phyloP scores from a whole-genome alignment of 37 sponge, comb jelly and placozoan species.

The Ephydatia muelleri region DNA sequence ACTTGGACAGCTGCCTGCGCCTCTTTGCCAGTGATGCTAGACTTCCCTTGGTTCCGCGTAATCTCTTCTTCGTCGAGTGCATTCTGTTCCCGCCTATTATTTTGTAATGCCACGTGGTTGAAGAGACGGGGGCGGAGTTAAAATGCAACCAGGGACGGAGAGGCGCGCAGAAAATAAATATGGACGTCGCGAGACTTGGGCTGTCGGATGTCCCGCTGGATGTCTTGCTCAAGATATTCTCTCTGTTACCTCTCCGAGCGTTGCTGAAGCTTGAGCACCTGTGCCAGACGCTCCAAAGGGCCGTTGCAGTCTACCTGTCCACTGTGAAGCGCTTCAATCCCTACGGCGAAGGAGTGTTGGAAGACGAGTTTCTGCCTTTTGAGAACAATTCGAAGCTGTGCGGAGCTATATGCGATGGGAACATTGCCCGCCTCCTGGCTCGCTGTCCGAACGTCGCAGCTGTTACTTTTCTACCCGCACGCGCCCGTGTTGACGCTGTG shows the following conservation, averaged over 20 bases:
- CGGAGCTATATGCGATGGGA: neutral
- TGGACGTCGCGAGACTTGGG: neutral
- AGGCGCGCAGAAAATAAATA: neutral
- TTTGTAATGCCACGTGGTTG: neutral
- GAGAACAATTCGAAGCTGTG: neutral
- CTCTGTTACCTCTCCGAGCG: conserved; percentile 8
- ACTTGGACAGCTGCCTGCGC: neutral
- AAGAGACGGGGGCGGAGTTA: neutral
- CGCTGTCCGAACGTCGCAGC: neutral
- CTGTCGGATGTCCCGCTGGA: neutral
- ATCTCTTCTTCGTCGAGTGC: neutral
- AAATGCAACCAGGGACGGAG: neutral
- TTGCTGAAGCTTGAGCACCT: conserved; percentile 26
- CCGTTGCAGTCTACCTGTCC: conserved; percentile 1
- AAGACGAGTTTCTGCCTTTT: neutral
- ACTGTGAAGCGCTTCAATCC: conserved; percentile 24
- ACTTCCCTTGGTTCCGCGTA: neutral
- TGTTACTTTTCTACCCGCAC: neutral
- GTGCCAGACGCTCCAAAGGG: conserved; percentile 2
- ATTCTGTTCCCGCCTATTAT: neutral
- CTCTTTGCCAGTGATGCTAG: neutral
- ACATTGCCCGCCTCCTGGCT: neutral
- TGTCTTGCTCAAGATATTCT: conserved; percentile 22
- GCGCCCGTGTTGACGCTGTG: neutral
- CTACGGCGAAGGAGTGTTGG: neutral